Evolutionary conservation across 2,888 invertebrate genomes (phyloP).

Genomic region (Eupithecia inturbata): DNA sequence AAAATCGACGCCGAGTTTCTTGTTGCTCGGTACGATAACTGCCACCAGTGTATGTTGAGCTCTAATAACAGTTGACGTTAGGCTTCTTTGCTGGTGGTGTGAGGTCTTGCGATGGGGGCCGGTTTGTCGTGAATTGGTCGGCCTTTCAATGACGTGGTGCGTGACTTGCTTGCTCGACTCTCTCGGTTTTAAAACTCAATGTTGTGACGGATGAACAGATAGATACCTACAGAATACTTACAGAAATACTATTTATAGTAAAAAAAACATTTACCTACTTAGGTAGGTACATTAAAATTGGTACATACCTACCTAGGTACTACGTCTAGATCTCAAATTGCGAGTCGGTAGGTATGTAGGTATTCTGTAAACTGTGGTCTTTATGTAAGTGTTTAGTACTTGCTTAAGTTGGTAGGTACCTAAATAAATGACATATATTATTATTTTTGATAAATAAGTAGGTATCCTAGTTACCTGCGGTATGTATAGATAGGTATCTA

Average conservation of each 20-base stretch:
- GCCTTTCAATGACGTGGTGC: conserved; percentile 5
- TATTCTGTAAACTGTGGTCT: too few species aligned
- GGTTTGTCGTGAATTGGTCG: neutral
- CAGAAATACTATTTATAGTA: too few species aligned
- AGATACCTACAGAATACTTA: too few species aligned
- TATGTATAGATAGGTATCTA: neutral
- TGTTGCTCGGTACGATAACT: conserved; percentile 13
- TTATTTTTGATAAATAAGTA: neutral
- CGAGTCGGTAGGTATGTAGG: too few species aligned
- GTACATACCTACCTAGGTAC: neutral
- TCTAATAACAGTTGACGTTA: conserved; percentile 15
- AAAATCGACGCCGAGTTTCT: conserved; percentile 13
- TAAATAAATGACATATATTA: too few species aligned
- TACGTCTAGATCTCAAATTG: too few species aligned
- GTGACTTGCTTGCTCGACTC: conserved; percentile 1
- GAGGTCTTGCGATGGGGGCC: neutral
- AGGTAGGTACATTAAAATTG: too few species aligned
- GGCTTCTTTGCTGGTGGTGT: neutral
- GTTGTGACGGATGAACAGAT: neutral
- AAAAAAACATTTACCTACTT: too few species aligned
- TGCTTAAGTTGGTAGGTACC: too few species aligned
- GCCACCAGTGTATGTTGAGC: conserved; percentile 50
- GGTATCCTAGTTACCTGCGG: neutral
- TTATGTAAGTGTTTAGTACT: too few species aligned
- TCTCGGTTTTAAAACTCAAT: conserved; percentile 3